Conservation (phyloP, 2,888 invertebrate species). For the Linnaemya tessellans region DNA sequence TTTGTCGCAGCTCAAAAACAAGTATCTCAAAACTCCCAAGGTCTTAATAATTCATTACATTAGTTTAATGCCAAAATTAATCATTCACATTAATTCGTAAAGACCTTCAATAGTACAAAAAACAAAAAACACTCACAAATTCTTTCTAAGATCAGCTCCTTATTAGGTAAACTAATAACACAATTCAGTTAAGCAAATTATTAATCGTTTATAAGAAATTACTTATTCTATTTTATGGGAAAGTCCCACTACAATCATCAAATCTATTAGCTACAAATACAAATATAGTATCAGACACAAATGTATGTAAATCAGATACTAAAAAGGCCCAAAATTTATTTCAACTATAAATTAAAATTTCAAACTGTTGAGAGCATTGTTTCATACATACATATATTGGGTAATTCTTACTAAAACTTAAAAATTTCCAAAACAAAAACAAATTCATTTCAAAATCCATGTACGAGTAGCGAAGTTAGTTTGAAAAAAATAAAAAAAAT, state of each 20-base stretch:
- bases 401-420: neutral
- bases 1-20: neutral
- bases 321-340: neutral
- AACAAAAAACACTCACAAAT: neutral
- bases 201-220: neutral
- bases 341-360: constrained; percentile 1
- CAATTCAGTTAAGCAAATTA: neutral
- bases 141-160: neutral
- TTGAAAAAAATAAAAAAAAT: neutral
- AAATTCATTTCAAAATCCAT: neutral
- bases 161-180: constrained; percentile 13
- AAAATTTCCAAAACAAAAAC: constrained; percentile 2
- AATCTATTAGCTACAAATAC: neutral
- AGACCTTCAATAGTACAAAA: neutral
- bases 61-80: neutral
- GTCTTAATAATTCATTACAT: neutral
- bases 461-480: too few species aligned
- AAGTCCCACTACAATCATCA: constrained; percentile 24
- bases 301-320: neutral
- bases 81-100: neutral
- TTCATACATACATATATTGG: neutral
- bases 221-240: neutral
- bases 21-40: neutral
- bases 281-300: neutral
- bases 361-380: too few species aligned